Evolutionary conservation across 2,113 vertebrate genomes (phyloP).

Genomic region (Macquaria ambigua): DNA sequence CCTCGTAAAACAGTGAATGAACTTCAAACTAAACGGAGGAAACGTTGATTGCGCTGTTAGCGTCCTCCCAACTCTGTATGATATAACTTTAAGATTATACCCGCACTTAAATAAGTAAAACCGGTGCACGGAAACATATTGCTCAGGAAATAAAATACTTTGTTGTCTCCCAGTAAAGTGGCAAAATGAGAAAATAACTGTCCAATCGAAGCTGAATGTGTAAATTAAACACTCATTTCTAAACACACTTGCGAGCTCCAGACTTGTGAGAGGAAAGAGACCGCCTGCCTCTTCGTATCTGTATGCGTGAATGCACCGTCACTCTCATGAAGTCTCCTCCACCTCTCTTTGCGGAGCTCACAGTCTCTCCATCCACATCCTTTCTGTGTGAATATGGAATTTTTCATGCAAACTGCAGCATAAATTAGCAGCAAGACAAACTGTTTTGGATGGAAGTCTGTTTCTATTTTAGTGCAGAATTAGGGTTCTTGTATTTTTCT

Average conservation of each 20-base stretch:
- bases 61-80: background rate
- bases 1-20: background rate
- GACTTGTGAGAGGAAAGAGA: background rate
- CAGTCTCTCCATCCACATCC: background rate
- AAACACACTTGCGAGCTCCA: background rate
- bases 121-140: background rate
- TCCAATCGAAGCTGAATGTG: background rate
- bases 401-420: background rate
- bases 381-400: background rate
- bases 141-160: background rate
- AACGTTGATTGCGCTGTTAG: background rate
- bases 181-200: background rate
- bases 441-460: background rate
- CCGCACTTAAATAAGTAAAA: background rate
- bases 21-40: background rate
- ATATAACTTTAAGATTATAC: background rate
- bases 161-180: background rate
- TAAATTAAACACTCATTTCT: background rate
- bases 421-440: background rate
- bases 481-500: background rate
- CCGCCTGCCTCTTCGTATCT: background rate
- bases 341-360: background rate
- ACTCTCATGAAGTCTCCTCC: slow-evolving; percentile 3
- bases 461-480: background rate
- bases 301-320: background rate